phyloP scores from a whole-genome alignment of 1,140 invertebrate genomes.

The Platorchestia sp. region DNA sequence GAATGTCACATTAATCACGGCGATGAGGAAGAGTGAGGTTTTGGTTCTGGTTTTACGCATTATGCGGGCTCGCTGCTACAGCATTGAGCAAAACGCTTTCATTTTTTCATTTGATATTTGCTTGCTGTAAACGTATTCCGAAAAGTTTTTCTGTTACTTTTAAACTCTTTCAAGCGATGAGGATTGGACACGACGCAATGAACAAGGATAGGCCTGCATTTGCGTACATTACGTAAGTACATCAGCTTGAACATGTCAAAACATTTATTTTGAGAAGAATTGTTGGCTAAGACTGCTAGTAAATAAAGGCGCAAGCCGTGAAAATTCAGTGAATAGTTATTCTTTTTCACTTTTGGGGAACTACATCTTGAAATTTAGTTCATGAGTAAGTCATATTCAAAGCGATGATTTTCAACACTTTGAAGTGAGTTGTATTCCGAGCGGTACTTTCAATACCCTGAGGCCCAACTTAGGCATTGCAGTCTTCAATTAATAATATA shows the following conservation, averaged over 20 bases:
- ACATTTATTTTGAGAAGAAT: background rate
- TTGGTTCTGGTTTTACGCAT: background rate
- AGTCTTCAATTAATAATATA: background rate
- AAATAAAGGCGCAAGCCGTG: background rate
- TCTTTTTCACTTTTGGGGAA: background rate
- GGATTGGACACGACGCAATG: background rate
- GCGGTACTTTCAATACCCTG: background rate
- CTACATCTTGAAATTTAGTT: background rate
- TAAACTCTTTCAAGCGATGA: background rate
- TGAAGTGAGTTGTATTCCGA: too few relatives aligned
- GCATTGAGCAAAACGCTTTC: background rate
- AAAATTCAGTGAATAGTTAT: background rate
- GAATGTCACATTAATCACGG: background rate
- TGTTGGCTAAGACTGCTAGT: background rate
- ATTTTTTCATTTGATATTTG: background rate
- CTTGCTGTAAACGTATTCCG: too few relatives aligned
- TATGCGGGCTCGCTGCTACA: background rate
- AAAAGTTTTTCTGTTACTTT: too few relatives aligned
- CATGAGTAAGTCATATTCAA: background rate
- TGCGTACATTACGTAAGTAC: background rate
- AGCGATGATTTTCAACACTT: too few relatives aligned
- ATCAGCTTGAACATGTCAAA: background rate
- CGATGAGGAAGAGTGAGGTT: background rate
- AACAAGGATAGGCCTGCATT: background rate
- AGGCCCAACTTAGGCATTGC: background rate